A percentile compares a stretch with the other conserved stretches of the same genome.
Conservation (phyloP, 2,113 vertebrate genomes). For the Alectura lathami region DNA sequence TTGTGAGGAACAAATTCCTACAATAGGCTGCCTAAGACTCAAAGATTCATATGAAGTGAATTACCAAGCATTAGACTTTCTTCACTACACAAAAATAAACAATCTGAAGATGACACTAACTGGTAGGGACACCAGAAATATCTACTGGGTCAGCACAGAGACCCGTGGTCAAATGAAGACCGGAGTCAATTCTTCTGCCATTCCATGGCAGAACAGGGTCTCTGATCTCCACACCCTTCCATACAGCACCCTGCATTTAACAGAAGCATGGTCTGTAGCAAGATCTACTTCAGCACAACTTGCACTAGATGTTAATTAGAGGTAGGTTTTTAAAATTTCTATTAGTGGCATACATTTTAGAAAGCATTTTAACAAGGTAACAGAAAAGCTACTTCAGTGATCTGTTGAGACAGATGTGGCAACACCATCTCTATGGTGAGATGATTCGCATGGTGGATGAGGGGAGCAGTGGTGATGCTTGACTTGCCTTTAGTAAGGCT, state of each 20-base stretch:
- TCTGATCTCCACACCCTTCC: not conserved
- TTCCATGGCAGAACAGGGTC: not conserved
- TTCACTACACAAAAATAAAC: not conserved
- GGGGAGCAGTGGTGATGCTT: not conserved
- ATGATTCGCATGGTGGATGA: not conserved
- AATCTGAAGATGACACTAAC: not conserved
- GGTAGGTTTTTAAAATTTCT: not conserved
- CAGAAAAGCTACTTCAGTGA: not conserved
- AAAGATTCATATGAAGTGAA: conserved; percentile 4
- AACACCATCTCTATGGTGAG: not conserved
- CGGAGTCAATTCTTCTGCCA: not conserved
- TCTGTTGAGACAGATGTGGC: not conserved
- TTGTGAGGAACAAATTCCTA: not conserved
- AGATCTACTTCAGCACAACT: not conserved
- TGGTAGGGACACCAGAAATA: not conserved
- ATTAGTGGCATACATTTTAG: not conserved
- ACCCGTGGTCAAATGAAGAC: fast-evolving
- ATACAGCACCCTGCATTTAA: not conserved
- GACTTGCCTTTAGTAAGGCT: not conserved
- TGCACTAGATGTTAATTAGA: not conserved
- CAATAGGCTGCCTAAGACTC: conserved; percentile 8
- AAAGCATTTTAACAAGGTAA: not conserved
- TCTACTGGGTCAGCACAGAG: not conserved
- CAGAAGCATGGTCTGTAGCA: not conserved
- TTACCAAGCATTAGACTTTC: not conserved